Evolutionary conservation across 2,113 vertebrate species (phyloP).

Genomic region (Oryzias curvinotus): DNA sequence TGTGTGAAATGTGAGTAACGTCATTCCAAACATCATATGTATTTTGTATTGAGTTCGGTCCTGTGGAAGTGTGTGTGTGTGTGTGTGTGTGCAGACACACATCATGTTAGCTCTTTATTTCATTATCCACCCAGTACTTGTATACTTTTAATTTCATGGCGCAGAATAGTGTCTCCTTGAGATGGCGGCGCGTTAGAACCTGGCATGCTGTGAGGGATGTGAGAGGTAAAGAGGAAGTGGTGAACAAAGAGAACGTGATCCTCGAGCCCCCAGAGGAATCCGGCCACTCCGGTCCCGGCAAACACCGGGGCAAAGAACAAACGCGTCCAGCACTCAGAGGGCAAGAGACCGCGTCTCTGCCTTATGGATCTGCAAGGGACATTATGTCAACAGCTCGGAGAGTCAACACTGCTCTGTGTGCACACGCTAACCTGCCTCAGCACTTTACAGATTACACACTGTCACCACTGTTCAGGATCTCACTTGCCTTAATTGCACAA

Average conservation of each 20-base stretch:
- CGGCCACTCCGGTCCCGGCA: slow-evolving; percentile 25
- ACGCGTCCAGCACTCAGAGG: slow-evolving; percentile 1
- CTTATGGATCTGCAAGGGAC: slow-evolving; percentile 56
- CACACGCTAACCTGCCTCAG: slow-evolving; percentile 48
- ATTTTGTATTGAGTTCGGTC: no score
- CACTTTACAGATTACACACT: slow-evolving; percentile 36
- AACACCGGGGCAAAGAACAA: slow-evolving; percentile 23
- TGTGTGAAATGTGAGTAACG: no score
- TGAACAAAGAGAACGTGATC: slow-evolving; percentile 23
- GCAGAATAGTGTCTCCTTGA: no score
- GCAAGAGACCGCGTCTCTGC: slow-evolving; percentile 34
- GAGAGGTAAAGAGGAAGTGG: slow-evolving; percentile 23
- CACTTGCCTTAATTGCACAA: slow-evolving; percentile 29
- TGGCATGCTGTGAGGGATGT: not conserved
- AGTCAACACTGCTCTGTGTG: slow-evolving; percentile 45
- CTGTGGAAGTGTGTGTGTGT: no score
- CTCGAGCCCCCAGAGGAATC: slow-evolving; percentile 53
- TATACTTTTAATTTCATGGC: no score
- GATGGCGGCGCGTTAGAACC: no score
- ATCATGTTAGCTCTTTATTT: no score
- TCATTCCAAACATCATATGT: no score
- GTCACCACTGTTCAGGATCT: slow-evolving; percentile 42
- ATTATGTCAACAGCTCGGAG: slow-evolving; percentile 43
- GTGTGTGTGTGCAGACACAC: no score
- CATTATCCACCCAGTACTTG: no score